Evolutionary conservation across 2,113 vertebrate genomes (phyloP), one percentile per base, ranked within the genome.

Genomic region (Corythaixoides concolor): DNA sequence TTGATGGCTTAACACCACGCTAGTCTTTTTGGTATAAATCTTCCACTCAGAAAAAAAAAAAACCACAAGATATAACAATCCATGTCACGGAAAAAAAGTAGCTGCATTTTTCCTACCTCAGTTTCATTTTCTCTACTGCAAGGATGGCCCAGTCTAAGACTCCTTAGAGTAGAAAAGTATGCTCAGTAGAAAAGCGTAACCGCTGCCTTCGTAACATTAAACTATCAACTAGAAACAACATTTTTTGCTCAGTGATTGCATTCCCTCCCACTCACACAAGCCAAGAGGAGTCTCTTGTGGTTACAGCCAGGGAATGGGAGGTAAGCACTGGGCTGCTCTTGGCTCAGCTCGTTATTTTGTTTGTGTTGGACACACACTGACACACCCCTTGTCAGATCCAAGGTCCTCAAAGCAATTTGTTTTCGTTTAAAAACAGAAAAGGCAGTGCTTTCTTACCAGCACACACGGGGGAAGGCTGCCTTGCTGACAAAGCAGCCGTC

Each of bases 291-390:
- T 81, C 88, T 91, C 88, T 52, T 83, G 90, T 52, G 88, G 85
- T 93, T 93, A 58, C 53, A 96, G 92, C 43, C 68, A 52, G 79
- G 78, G 85, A 94, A 95, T 80, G 68, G 93, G 90, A 95, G 76
- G 88, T 59, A 68, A 94, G 79, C 88, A 19, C 85, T 64, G 90
- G 90, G 85, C 92, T 86, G 77, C 69, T 92, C 95, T 93, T 93
- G 93, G 96, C 92, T 96, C 64, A 43, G 79, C 27, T 86, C 1
- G 0, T 1, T 27, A 91, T 96, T 96, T 88, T 95, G 93, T 96
- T 96, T 95, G 90, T 95, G 86, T 94, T 97, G 96, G 96, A 95
- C 96, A 86, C 83, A 90, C 7, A 18, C 66, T 81, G 90, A 94
- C 90, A 80, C 92, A 95, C 92, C 92, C 82, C 85, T 86, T 67